These are phyloP conservation scores for Emmelina monodactyla DNA, from an alignment of 2,888 invertebrate species.

Conservation along the genomic window DNA sequence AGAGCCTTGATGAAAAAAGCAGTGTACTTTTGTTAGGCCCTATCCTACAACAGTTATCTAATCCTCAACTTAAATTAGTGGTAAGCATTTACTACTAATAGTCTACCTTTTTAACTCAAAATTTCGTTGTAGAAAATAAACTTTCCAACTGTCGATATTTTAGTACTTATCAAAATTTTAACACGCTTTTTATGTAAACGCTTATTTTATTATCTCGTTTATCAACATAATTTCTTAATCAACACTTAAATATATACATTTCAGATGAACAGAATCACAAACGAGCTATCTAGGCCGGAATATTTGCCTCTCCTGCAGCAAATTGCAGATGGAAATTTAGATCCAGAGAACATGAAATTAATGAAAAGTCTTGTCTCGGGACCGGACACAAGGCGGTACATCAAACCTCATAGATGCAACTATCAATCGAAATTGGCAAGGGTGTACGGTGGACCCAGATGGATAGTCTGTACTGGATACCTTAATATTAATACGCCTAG, in stretches of 20 bases:
- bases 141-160: too few relatives aligned
- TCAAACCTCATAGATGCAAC: slow-evolving; percentile 55
- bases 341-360: slow-evolving; percentile 27
- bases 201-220: too few relatives aligned
- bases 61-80: slow-evolving; percentile 38
- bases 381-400: slow-evolving; percentile 45
- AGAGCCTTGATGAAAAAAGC: slow-evolving; percentile 44
- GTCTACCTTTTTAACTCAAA: too few relatives aligned
- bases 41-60: slow-evolving; percentile 36
- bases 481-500: slow-evolving; percentile 50
- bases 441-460: slow-evolving; percentile 46
- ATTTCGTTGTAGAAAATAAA: too few relatives aligned
- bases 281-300: slow-evolving; percentile 45
- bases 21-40: slow-evolving; percentile 49
- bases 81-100: slow-evolving; percentile 26
- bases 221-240: too few relatives aligned
- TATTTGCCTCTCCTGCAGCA: slow-evolving; percentile 42
- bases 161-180: too few relatives aligned
- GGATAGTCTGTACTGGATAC: slow-evolving; percentile 54
- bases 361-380: slow-evolving; percentile 40
- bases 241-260: slow-evolving; percentile 21
- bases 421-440: slow-evolving; percentile 42
- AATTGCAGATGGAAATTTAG: slow-evolving; percentile 36
- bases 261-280: slow-evolving; percentile 46
- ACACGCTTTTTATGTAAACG: too few relatives aligned